Percentiles rank a stretch among this genome's conserved stretches.
Evolutionary conservation across 2,113 vertebrate genomes (phyloP).

Genomic region (Talpa occidentalis): DNA sequence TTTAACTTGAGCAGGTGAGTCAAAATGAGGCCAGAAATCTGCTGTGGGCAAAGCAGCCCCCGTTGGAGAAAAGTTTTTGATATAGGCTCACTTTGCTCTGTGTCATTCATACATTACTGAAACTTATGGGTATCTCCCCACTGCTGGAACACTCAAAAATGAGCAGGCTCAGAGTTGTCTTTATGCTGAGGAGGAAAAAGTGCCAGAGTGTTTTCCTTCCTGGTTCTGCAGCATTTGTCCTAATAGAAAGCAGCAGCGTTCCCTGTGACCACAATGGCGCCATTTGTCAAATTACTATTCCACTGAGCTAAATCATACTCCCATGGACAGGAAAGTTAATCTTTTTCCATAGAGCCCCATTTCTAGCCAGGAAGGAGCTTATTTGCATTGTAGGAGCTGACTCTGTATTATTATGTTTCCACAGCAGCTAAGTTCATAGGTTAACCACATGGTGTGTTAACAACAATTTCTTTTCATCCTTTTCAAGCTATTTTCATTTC

Average conservation of each 20-base stretch:
- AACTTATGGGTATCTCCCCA: background rate
- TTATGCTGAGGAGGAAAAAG: background rate
- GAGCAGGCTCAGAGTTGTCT: background rate
- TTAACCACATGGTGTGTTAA: constrained; percentile 64
- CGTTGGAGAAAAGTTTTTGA: constrained; percentile 7
- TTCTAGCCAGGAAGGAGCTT: constrained; percentile 60
- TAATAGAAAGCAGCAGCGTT: constrained; percentile 6
- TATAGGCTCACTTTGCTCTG: background rate
- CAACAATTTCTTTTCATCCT: constrained; percentile 70
- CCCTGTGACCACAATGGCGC: background rate
- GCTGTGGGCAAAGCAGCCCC: background rate
- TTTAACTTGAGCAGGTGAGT: background rate
- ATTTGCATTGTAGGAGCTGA: constrained; percentile 54
- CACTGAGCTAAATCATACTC: constrained; percentile 53
- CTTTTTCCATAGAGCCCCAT: constrained; percentile 59
- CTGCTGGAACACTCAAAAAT: background rate
- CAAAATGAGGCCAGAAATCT: background rate
- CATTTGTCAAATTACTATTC: constrained; percentile 72
- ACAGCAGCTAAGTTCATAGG: constrained; percentile 51
- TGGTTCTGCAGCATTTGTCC: background rate
- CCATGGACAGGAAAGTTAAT: constrained; percentile 63
- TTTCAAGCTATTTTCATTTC: constrained; percentile 80
- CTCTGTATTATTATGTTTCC: constrained; percentile 70
- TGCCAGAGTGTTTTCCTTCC: background rate
- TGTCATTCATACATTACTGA: background rate